phyloP scores from a whole-genome alignment of 2,797 vertebrate species.

The Sebastes glaucus region DNA sequence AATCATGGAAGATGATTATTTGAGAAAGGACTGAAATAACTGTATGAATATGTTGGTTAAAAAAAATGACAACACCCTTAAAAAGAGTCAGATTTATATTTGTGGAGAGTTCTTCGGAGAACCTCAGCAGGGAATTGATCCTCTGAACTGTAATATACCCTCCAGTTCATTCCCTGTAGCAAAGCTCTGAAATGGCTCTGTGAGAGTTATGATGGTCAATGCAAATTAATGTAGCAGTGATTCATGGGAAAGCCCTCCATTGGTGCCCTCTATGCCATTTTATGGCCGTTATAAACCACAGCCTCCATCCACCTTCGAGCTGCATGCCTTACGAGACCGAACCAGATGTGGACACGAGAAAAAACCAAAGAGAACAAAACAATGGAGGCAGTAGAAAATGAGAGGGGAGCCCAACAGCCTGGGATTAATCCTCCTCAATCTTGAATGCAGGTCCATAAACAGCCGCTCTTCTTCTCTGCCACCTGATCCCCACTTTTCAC shows the following conservation, averaged over 20 bases:
- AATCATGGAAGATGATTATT: conserved; percentile 59
- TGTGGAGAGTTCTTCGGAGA: not conserved
- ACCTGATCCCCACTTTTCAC: conserved; percentile 47
- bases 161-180: conserved; percentile 38
- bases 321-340: conserved; percentile 34
- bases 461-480: conserved; percentile 8
- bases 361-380: conserved; percentile 8
- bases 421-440: conserved; percentile 1
- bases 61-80: conserved; percentile 4
- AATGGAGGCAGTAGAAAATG: not conserved
- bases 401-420: not conserved
- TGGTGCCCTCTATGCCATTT: conserved; percentile 52
- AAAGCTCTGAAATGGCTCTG: conserved; percentile 41
- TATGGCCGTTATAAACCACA: conserved; percentile 64
- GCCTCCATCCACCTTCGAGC: conserved; percentile 29
- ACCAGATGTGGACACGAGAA: conserved; percentile 44
- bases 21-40: conserved; percentile 38
- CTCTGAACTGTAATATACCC: conserved; percentile 33
- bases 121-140: conserved; percentile 25
- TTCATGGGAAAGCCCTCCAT: conserved; percentile 51
- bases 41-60: conserved; percentile 25
- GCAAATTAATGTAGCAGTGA: conserved; percentile 61
- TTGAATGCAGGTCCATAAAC: not conserved
- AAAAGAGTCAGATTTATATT: conserved; percentile 4
- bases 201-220: conserved; percentile 54